Evolutionary conservation across 2,797 vertebrate genomes (phyloP).

Genomic region (Microctenopoma stevenorrisi): DNA sequence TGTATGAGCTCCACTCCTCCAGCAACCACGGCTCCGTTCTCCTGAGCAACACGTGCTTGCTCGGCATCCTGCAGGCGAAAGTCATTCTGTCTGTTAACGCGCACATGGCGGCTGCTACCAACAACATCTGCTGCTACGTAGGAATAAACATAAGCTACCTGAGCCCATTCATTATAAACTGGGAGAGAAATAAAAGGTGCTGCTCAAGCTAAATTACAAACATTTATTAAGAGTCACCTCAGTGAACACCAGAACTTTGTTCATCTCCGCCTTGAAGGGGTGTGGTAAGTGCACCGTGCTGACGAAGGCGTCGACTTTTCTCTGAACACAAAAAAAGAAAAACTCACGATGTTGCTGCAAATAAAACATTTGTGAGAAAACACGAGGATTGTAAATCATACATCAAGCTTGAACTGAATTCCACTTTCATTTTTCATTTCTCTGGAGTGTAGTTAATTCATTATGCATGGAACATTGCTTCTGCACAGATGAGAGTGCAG

Average conservation of each 20-base stretch:
- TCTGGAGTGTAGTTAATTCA: conserved; percentile 31
- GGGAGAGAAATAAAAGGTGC: conserved; percentile 29
- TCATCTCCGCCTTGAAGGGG: conserved; percentile 80
- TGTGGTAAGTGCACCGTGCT: conserved; percentile 86
- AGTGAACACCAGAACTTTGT: conserved; percentile 91
- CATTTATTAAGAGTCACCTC: conserved; percentile 81
- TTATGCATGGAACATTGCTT: conserved; percentile 33
- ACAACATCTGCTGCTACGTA: not conserved
- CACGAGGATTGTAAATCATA: not conserved
- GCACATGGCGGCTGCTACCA: conserved; percentile 14
- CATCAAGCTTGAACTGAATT: conserved; percentile 7
- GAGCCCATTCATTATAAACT: conserved; percentile 7
- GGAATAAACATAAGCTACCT: not conserved
- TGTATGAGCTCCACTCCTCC: conserved; percentile 89
- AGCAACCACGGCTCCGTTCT: conserved; percentile 83
- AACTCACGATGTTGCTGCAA: not conserved
- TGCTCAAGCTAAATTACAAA: conserved; percentile 27
- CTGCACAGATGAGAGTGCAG: not conserved
- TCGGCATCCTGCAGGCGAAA: conserved; percentile 77
- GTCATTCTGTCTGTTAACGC: conserved; percentile 26
- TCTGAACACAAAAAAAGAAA: conserved; percentile 75
- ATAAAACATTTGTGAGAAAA: not conserved
- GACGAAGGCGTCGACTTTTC: conserved; percentile 89
- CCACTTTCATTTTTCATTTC: conserved; percentile 24
- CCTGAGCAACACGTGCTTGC: conserved; percentile 81